phyloP scores from a whole-genome alignment of 2,113 vertebrate genomes.

The cattle (Bos taurus) region DNA sequence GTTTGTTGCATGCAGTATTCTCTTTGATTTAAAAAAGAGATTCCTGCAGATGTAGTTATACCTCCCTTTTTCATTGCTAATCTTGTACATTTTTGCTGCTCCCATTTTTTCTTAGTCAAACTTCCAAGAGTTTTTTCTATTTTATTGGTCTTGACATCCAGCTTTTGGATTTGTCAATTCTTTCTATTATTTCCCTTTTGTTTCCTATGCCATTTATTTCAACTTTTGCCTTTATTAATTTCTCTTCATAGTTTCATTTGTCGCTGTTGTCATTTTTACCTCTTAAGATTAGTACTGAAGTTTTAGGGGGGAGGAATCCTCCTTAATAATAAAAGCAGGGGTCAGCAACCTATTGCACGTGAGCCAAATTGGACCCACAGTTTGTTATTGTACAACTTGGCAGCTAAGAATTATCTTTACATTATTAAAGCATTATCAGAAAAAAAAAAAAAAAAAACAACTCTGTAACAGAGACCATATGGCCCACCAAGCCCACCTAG shows the following conservation, averaged over 20 bases:
- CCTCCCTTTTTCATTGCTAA: not conserved
- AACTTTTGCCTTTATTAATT: not conserved
- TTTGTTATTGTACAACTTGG: not conserved
- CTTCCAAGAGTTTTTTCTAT: not conserved
- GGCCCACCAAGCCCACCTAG: not conserved
- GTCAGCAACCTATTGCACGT: not conserved
- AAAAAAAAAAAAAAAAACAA: not conserved
- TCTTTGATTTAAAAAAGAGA: not conserved
- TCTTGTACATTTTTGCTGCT: not conserved
- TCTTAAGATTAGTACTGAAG: not conserved
- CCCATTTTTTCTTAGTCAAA: not conserved
- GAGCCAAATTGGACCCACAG: not conserved
- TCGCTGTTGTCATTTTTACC: not conserved
- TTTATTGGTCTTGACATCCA: not conserved
- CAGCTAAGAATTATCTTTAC: not conserved
- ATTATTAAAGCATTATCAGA: not conserved
- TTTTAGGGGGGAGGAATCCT: not conserved
- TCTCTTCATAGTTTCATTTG: not conserved
- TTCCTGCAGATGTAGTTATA: not conserved
- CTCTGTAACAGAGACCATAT: not conserved
- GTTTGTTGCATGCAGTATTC: not conserved
- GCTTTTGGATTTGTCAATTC: not conserved
- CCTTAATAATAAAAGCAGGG: not conserved
- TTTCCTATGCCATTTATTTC: not conserved
- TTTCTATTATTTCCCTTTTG: not conserved